A percentile compares a stretch with the other conserved stretches of the same genome.
These are phyloP conservation scores for Regulus satrapa DNA, from an alignment of 2,113 vertebrate species.

Conservation along the genomic window DNA sequence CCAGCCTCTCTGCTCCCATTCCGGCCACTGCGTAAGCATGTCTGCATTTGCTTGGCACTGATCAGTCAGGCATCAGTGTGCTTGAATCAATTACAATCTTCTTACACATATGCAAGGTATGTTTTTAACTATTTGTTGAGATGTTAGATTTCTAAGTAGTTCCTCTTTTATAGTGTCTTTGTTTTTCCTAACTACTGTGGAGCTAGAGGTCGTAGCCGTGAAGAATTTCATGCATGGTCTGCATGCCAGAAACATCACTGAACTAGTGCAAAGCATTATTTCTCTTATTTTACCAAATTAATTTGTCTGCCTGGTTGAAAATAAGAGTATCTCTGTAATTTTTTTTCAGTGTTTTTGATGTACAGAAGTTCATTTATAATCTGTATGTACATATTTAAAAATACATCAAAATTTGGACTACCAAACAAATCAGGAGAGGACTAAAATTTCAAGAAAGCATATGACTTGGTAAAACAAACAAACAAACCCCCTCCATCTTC, in stretches of 20 bases:
- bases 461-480: constrained; percentile 2
- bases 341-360: neutral
- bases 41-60: neutral
- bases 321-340: neutral
- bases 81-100: neutral
- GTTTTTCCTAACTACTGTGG: neutral
- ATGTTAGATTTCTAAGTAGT: neutral
- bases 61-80: neutral
- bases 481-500: neutral
- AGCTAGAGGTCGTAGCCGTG: neutral
- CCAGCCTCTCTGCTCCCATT: neutral
- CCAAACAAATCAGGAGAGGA: neutral
- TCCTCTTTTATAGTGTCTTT: neutral
- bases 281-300: neutral
- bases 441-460: neutral
- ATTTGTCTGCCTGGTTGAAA: neutral
- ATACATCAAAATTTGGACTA: neutral
- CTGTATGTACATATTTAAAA: neutral
- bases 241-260: neutral
- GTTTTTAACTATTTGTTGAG: neutral
- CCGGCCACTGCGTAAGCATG: neutral
- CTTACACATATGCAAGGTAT: neutral
- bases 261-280: neutral
- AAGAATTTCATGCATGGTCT: neutral
- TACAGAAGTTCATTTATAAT: neutral